A percentile compares a stretch with the other conserved stretches of the same genome.
Conservation (phyloP, 2,888 invertebrate genomes). For the Zelleria hepariella region DNA sequence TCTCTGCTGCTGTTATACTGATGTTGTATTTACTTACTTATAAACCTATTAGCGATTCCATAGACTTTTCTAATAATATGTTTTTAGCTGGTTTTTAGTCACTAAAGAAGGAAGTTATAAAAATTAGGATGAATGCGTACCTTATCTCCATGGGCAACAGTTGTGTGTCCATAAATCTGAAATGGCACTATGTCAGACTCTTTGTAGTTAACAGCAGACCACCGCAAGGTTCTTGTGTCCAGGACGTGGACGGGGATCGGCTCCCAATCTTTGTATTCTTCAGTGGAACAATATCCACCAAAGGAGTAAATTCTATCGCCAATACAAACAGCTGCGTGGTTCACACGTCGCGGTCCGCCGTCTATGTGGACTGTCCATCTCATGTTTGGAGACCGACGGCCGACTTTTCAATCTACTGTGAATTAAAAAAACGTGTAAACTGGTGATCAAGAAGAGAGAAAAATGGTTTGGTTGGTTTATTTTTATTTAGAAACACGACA, state of each 20-base stretch:
- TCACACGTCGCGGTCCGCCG: conserved; percentile 92
- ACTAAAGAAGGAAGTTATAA: background rate
- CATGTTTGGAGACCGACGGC: conserved; percentile 54
- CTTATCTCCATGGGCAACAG: conserved; percentile 82
- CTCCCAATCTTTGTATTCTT: conserved; percentile 80
- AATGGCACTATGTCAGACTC: conserved; percentile 76
- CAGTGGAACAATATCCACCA: conserved; percentile 92
- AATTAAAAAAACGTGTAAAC: background rate
- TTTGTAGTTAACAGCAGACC: conserved; percentile 69
- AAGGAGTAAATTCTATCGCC: conserved; percentile 88
- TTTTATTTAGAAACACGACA: background rate
- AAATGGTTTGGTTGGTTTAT: background rate
- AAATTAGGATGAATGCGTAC: conserved; percentile 32
- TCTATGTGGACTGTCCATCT: conserved; percentile 89
- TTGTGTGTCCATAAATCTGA: conserved; percentile 94
- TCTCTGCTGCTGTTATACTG: too few relatives aligned
- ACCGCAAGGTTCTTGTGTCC: conserved; percentile 78
- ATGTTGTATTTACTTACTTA: too few relatives aligned
- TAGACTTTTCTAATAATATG: too few relatives aligned
- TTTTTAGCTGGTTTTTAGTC: background rate
- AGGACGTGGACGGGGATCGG: conserved; percentile 91
- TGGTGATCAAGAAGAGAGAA: background rate
- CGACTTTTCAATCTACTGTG: background rate
- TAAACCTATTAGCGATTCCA: too few relatives aligned
- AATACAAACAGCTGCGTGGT: conserved; percentile 90